Conservation (phyloP, 1,140 invertebrate genomes). For the Belonocnema kinseyi region DNA sequence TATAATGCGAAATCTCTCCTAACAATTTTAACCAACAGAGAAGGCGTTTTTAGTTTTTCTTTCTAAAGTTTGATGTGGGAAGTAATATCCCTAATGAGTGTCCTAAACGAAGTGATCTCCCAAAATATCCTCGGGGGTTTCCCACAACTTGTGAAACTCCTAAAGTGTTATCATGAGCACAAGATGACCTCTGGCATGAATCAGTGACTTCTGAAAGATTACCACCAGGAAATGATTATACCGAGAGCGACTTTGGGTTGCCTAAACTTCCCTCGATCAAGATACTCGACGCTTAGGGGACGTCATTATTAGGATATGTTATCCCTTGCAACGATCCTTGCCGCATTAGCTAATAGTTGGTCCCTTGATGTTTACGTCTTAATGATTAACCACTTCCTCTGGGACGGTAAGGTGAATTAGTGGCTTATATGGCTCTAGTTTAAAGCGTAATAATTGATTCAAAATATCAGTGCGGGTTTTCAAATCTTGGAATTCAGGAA, state of each 20-base stretch:
- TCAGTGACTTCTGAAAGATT: not conserved
- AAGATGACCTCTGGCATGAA: not conserved
- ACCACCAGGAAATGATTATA: not conserved
- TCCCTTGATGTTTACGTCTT: slow-evolving; percentile 13
- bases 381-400: slow-evolving; percentile 18
- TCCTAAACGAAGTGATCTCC: too few species aligned
- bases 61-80: too few species aligned
- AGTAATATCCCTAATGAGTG: too few species aligned
- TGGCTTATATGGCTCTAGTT: not conserved
- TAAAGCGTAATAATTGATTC: too few species aligned
- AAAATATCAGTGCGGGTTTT: too few species aligned
- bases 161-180: too few species aligned
- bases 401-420: not conserved
- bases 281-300: not conserved
- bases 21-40: too few species aligned
- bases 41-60: too few species aligned
- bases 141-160: too few species aligned
- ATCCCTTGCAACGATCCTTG: slow-evolving; percentile 18
- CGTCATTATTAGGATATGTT: not conserved
- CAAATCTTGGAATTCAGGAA: too few species aligned
- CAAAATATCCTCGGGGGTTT: too few species aligned
- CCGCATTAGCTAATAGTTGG: slow-evolving; percentile 10
- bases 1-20: too few species aligned
- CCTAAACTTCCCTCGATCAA: not conserved
- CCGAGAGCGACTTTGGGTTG: not conserved